phyloP scores from a whole-genome alignment of 2,113 vertebrate species.

The Petaurus breviceps region DNA sequence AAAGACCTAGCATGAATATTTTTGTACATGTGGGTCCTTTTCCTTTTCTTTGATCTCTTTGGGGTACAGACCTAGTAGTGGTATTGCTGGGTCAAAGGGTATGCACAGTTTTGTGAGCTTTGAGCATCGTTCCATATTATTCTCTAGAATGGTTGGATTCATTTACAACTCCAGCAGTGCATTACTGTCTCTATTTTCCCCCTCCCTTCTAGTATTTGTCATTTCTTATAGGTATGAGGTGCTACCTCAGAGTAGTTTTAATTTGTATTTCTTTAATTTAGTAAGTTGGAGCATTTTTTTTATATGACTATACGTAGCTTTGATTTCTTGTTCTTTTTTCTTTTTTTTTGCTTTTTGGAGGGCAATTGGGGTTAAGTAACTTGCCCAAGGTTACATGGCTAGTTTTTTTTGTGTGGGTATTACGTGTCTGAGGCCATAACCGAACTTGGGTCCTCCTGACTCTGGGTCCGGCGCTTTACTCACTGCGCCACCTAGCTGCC shows the following conservation, averaged over 20 bases:
- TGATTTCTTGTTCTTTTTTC: background rate
- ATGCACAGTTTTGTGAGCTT: background rate
- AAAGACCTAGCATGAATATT: background rate
- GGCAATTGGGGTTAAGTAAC: no score
- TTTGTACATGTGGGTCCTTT: background rate
- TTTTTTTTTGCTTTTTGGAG: no score
- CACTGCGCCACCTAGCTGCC: no score
- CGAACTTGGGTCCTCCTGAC: no score
- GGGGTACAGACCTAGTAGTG: no score
- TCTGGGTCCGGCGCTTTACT: no score
- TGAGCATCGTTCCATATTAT: background rate
- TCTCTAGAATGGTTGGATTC: background rate
- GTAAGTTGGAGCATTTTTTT: no score
- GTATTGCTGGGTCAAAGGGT: no score
- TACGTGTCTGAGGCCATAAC: no score
- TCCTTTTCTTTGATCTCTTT: background rate
- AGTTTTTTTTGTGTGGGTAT: no score
- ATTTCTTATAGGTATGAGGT: background rate
- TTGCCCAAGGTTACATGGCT: no score
- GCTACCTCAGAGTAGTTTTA: background rate
- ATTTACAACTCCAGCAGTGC: background rate
- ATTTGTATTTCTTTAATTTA: background rate
- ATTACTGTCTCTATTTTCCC: background rate
- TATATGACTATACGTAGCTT: background rate
- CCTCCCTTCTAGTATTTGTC: background rate